phyloP scores from a whole-genome alignment of 1,140 invertebrate species.

The Caenorhabditis tropicalis region DNA sequence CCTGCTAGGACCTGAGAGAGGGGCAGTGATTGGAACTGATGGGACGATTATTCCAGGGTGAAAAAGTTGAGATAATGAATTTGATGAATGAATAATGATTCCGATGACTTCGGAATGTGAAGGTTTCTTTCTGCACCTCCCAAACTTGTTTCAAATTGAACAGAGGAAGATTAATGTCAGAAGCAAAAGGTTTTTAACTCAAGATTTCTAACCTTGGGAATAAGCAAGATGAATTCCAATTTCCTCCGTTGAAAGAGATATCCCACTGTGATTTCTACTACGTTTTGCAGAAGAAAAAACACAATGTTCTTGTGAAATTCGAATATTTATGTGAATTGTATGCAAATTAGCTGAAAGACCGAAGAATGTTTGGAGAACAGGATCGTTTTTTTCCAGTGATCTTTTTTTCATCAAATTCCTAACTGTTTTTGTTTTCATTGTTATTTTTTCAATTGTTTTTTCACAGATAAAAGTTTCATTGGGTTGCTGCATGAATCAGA shows the following conservation, averaged over 20 bases:
- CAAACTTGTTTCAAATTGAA: neutral
- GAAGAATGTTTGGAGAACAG: neutral
- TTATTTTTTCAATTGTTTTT: neutral
- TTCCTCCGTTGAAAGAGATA: neutral
- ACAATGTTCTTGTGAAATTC: neutral
- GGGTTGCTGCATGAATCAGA: neutral
- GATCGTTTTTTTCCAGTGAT: neutral
- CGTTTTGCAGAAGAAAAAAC: neutral
- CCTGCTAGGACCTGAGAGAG: neutral
- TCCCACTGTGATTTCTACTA: neutral
- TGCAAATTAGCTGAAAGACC: neutral
- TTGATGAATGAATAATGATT: neutral
- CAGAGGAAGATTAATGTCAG: neutral
- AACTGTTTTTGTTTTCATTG: neutral
- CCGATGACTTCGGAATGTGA: neutral
- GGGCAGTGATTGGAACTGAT: neutral
- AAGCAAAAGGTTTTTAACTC: neutral
- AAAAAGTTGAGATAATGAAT: too few relatives aligned
- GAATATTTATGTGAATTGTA: neutral
- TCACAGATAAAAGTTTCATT: neutral
- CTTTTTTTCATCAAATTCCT: neutral
- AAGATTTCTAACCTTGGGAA: conserved; percentile 1
- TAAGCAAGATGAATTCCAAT: neutral
- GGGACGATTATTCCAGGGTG: neutral
- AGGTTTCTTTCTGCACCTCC: too few relatives aligned